Evolutionary conservation across 2,888 invertebrate genomes (phyloP), one percentile per base, ranked within the genome.

Genomic region (Alloplasta piceator): DNA sequence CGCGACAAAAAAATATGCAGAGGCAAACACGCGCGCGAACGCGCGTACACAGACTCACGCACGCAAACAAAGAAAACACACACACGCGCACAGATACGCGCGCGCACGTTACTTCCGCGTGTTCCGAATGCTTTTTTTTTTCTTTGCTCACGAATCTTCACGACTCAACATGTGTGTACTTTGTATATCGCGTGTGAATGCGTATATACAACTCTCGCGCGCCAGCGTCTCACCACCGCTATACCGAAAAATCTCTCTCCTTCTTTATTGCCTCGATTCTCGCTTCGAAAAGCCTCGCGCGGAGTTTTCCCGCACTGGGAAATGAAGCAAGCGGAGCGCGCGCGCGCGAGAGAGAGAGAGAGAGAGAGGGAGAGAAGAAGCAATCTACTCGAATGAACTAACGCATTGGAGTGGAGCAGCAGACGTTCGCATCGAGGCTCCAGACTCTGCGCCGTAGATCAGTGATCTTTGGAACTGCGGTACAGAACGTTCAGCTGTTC

Each of bases 391-490:
- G 39, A 66, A 39, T 14, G 10, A 56, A 55, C 43, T 6, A 56
- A 36, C 36, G 64, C 50, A 48, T 36, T 55, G 38, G 41, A 66
- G 74, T 48, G 56, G 61, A 36, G 41, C 38, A 64, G 68, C 60
- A 63, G 67, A 64, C 68, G 61, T 43, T 38, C 41, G 61, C 36
- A 46, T 43, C 66, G 41, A 76, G 64, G 36, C 43, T 41, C 36
- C 46, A 26, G 7, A 52, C 72, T 46, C 58, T 80, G 80, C 77
- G 80, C 80, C 67, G 80, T 77, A 67, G 72, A 80, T 80, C 80
- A 77, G 76, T 72, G 72, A 80, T 80, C 77, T 80, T 77, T 80
- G 76, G 72, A 77, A 80, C 72, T 56, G 55, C 77, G 55, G 39
- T 26, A 26, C 39, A 64, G 63, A 38, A 68, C 55, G n/a, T 46